phyloP scores from a whole-genome alignment of 2,113 vertebrate species.

The Potamarius usumacintae region DNA sequence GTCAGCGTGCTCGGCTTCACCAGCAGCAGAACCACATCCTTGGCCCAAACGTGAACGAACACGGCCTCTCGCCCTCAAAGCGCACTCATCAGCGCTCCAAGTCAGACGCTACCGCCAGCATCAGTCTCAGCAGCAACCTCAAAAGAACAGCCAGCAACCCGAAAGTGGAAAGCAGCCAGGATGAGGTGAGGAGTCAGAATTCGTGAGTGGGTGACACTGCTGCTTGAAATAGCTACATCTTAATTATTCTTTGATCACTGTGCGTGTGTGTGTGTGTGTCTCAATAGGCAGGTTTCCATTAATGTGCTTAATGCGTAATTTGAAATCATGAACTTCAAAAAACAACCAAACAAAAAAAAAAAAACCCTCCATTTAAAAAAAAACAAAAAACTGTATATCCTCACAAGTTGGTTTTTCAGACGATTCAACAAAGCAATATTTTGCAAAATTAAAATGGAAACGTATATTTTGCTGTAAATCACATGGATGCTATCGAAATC shows the following conservation, averaged over 20 bases:
- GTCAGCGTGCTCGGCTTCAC: conserved; percentile 67
- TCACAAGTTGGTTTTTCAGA: too few relatives aligned
- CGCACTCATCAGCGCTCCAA: conserved; percentile 97
- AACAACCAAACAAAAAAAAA: too few relatives aligned
- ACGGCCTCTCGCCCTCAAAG: conserved; percentile 86
- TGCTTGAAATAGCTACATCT: background rate
- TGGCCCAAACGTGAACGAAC: conserved; percentile 62
- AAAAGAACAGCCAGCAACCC: conserved; percentile 96
- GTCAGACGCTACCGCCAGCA: conserved; percentile 88
- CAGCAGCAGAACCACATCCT: conserved; percentile 55
- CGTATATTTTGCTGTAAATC: too few relatives aligned
- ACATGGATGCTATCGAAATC: too few relatives aligned
- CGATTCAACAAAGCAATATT: too few relatives aligned
- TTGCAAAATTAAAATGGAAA: too few relatives aligned
- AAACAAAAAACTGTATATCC: too few relatives aligned
- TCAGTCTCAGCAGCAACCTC: conserved; percentile 91
- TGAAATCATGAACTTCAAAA: too few relatives aligned
- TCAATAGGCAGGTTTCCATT: too few relatives aligned
- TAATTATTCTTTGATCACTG: background rate
- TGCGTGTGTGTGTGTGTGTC: conserved; percentile 1
- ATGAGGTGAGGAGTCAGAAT: conserved; percentile 76
- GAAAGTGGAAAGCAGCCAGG: conserved; percentile 89
- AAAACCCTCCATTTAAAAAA: too few relatives aligned
- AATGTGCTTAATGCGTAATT: too few relatives aligned
- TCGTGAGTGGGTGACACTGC: background rate